Percentiles rank a stretch among this genome's conserved stretches.
phyloP scores from a whole-genome alignment of 2,113 vertebrate species.

The Cyprinodon tularosa region DNA sequence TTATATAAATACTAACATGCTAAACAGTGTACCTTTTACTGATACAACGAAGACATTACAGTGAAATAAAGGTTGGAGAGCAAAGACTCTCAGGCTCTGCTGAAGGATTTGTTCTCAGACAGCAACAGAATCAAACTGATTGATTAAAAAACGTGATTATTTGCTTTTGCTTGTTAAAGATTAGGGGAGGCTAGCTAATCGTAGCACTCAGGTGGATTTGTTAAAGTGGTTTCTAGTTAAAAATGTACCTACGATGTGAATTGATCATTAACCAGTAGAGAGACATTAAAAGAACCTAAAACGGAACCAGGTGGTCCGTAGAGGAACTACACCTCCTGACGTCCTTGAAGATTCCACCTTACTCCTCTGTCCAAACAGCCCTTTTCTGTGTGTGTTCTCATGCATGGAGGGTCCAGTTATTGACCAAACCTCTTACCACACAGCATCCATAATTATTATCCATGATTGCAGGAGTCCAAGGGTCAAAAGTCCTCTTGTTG shows the following conservation, averaged over 20 bases:
- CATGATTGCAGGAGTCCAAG: constrained; percentile 1
- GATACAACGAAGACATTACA: too few relatives aligned
- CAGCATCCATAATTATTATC: background rate
- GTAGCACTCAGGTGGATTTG: too few relatives aligned
- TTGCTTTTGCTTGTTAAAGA: too few relatives aligned
- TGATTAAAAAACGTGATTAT: too few relatives aligned
- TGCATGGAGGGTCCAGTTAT: constrained; percentile 45
- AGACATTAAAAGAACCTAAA: constrained; percentile 14
- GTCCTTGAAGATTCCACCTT: constrained; percentile 41
- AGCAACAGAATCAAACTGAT: too few relatives aligned
- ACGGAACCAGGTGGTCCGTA: background rate
- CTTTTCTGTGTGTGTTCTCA: constrained; percentile 39
- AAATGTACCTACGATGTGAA: background rate
- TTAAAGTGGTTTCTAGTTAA: too few relatives aligned
- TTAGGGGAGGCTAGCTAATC: too few relatives aligned
- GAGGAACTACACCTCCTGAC: background rate
- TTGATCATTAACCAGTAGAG: background rate
- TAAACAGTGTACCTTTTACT: too few relatives aligned
- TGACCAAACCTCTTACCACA: background rate
- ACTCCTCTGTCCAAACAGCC: background rate
- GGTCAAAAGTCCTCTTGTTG: background rate
- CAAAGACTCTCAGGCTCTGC: too few relatives aligned
- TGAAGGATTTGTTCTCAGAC: too few relatives aligned
- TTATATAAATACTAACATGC: too few relatives aligned
- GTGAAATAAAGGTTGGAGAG: too few relatives aligned